Base-by-base conservation (phyloP, 2,113 vertebrate genomes). In the Ctenomys sociabilis region DNA sequence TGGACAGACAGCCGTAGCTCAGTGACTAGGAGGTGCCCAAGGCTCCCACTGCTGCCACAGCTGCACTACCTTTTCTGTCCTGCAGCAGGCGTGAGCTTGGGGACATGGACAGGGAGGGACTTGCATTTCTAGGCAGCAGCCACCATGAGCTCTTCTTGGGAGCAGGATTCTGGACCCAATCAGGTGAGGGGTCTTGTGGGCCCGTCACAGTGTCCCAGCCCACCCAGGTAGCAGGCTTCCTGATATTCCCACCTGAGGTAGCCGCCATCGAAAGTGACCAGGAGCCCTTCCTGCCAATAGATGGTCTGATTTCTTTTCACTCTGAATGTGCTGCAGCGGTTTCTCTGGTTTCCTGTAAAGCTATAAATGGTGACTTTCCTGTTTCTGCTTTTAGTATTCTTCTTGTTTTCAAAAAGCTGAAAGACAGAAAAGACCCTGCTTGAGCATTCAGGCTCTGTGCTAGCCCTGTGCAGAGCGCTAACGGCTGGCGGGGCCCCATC, bases 311-410 rank as follows among this genome's bases (percentile, higher is more conserved):
- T 99, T 92, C 99, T 98, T 91, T 99, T 99, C 77, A 99, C 99
- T 75, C 99, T 98, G 98, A 99, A 99, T 0, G 99, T 99, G 98
- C 99, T 99, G 97, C 99, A 99, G 72, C 99, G 99, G 94, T 99
- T 99, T 97, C 99, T 98, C 98, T 99, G 99, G 83, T 95, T 98
- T 86, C 99, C 99, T 0, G 99, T 98, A 63, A 99, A 99, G 97
- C 98, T 99, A 98, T 99, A 99, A 97, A 99, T 99, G 77, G 99
- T 97, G 11, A 99, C 98, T 90, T 97, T 99, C 95, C 99, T 98
- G 97, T 92, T 98, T 32, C 98, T 98, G 9, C 96, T 98, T 97
- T 98, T 99, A 1, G 97, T 94, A 70, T 98, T 98, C 97, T 98
- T 99, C 97, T 98, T 99, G 91, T 98, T 98, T 96, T 99, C 99